Evolutionary conservation across 2,888 invertebrate genomes (phyloP).

Genomic region (Callimorpha dominula): DNA sequence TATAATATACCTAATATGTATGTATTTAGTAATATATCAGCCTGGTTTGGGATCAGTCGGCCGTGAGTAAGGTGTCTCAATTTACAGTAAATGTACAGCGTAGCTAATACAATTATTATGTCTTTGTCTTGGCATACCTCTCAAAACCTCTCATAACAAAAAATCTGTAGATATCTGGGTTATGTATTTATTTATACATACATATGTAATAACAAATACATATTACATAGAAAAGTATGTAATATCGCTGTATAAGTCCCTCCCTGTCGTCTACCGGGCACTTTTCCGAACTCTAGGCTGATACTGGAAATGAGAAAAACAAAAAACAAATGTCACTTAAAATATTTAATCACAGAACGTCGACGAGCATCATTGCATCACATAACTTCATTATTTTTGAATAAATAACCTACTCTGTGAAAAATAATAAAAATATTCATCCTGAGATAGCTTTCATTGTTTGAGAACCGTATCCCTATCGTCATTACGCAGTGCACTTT

Average conservation of each 20-base stretch:
- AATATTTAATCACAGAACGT: neutral
- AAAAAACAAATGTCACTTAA: neutral
- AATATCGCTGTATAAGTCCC: too few relatives aligned
- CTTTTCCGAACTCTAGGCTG: neutral
- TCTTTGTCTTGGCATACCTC: neutral
- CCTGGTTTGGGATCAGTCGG: too few relatives aligned
- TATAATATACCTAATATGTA: too few relatives aligned
- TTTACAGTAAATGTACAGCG: neutral
- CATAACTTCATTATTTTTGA: neutral
- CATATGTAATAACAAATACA: too few relatives aligned
- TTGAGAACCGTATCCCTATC: constrained; percentile 43
- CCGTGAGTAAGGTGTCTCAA: neutral
- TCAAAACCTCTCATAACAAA: neutral
- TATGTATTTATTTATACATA: too few relatives aligned
- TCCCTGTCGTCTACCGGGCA: too few relatives aligned
- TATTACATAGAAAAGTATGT: neutral
- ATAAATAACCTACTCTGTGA: constrained; percentile 8
- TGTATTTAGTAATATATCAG: too few relatives aligned
- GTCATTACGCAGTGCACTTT: constrained; percentile 47
- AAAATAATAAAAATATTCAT: constrained; percentile 31
- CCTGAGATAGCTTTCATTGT: constrained; percentile 37
- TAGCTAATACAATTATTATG: too few relatives aligned
- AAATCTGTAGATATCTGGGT: neutral
- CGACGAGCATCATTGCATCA: neutral
- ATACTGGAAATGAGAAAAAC: neutral